Conservation (phyloP, 2,113 vertebrate species). For the Eonycteris spelaea region DNA sequence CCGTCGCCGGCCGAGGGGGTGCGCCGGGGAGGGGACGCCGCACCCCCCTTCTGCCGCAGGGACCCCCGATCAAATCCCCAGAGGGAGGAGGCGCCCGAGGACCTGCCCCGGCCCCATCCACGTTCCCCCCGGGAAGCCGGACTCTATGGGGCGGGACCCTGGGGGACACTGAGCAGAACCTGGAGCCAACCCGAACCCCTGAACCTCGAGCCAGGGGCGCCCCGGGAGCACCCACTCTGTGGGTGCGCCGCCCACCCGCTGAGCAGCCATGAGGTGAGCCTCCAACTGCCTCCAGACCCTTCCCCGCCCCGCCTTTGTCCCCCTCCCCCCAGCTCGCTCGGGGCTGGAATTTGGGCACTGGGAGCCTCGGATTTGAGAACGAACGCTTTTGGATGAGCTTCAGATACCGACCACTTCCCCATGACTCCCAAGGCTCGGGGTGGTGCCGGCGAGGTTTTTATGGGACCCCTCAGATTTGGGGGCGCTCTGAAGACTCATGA, state of each 20-base stretch:
- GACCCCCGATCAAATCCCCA: neutral
- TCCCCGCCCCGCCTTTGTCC: conserved; percentile 49
- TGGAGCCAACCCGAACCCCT: conserved; percentile 48
- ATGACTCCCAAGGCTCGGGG: neutral
- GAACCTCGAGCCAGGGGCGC: conserved; percentile 47
- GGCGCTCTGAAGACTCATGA: conserved; percentile 34
- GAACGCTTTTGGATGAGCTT: neutral
- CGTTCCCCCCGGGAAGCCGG: conserved; percentile 62
- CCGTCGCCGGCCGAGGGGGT: conserved; percentile 47
- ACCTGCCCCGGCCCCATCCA: conserved; percentile 30
- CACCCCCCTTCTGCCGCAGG: neutral
- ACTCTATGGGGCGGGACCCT: conserved; percentile 73
- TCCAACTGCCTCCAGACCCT: neutral
- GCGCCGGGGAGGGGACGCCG: conserved; percentile 44
- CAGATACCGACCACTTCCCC: neutral
- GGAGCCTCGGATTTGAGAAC: neutral
- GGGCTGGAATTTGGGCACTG: conserved; percentile 24
- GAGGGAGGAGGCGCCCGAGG: neutral
- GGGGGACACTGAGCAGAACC: conserved; percentile 52
- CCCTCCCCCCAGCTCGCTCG: conserved; percentile 28
- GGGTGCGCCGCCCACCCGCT: conserved; percentile 51
- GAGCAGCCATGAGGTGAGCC: conserved; percentile 73
- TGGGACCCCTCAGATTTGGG: conserved; percentile 12
- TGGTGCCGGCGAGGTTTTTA: conserved; percentile 17
- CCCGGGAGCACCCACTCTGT: conserved; percentile 50